Conservation (phyloP, 1,140 invertebrate genomes). For the Drosophila burlai region DNA sequence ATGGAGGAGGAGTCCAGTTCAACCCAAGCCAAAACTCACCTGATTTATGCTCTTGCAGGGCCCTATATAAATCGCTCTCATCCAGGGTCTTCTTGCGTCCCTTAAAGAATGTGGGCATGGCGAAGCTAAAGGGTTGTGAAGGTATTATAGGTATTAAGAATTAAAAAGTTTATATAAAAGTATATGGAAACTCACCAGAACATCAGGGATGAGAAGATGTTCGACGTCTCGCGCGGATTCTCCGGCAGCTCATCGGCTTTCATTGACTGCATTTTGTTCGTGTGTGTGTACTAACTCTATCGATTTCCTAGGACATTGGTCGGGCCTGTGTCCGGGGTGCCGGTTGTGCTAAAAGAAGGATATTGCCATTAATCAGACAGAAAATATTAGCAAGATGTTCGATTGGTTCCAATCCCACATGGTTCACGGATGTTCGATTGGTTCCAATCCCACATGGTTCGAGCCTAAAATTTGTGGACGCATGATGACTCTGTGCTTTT, state of each 20-base stretch:
- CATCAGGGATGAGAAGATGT: conserved; percentile 75
- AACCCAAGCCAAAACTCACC: conserved; percentile 54
- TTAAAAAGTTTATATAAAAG: not conserved
- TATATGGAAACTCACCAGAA: conserved; percentile 65
- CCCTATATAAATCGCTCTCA: conserved; percentile 86
- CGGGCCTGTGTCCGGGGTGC: conserved; percentile 6
- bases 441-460: not conserved
- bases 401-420: not conserved
- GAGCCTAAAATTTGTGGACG: conserved; percentile 12
- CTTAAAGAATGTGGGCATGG: conserved; percentile 86
- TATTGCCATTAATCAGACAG: not conserved
- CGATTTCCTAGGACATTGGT: conserved; percentile 58
- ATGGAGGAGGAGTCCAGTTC: not conserved
- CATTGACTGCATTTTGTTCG: conserved; percentile 78
- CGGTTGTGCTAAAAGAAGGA: conserved; percentile 29
- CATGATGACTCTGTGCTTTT: conserved; percentile 11
- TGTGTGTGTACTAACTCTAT: conserved; percentile 46
- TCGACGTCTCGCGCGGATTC: conserved; percentile 80
- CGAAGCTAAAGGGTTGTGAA: conserved; percentile 78
- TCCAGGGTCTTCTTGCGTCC: conserved; percentile 87
- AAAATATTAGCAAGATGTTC: not conserved
- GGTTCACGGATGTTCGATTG: not conserved
- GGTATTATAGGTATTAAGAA: not conserved
- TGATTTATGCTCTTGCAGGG: conserved; percentile 87
- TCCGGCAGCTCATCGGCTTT: conserved; percentile 78